A percentile compares a stretch with the other conserved stretches of the same genome.
Evolutionary conservation across 2,113 vertebrate species (phyloP).

Genomic region (Cyrtonyx montezumae): DNA sequence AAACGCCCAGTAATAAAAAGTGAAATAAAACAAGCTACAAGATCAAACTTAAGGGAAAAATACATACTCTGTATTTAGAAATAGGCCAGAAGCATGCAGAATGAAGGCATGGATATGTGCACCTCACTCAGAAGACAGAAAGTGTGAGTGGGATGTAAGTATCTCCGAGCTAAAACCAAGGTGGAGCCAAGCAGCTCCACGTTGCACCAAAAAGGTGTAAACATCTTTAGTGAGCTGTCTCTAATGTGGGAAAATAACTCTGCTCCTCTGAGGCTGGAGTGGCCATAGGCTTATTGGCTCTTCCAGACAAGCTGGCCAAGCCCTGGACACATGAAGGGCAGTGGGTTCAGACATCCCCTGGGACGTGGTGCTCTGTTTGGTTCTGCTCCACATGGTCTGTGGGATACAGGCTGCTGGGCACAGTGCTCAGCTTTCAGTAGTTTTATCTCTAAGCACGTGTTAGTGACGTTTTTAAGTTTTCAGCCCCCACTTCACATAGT

Average conservation of each 20-base stretch:
- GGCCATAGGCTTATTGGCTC: not conserved
- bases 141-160: not conserved
- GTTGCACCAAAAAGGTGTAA: not conserved
- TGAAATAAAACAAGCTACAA: not conserved
- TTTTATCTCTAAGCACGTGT: not conserved
- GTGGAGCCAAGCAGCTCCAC: not conserved
- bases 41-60: not conserved
- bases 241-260: not conserved
- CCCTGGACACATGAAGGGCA: not conserved
- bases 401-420: not conserved
- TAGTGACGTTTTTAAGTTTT: not conserved
- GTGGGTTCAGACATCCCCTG: not conserved
- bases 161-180: not conserved
- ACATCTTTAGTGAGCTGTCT: not conserved
- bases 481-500: not conserved
- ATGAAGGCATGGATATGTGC: not conserved
- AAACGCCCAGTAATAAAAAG: not conserved
- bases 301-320: not conserved
- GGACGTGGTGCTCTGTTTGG: not conserved
- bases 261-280: not conserved
- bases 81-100: not conserved
- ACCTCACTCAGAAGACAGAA: not conserved
- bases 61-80: not conserved
- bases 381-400: not conserved
- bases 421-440: not conserved